A percentile compares a stretch with the other conserved stretches of the same genome.
Evolutionary conservation across 2,888 invertebrate species (phyloP).

Genomic region (Meteorus cinctellus): DNA sequence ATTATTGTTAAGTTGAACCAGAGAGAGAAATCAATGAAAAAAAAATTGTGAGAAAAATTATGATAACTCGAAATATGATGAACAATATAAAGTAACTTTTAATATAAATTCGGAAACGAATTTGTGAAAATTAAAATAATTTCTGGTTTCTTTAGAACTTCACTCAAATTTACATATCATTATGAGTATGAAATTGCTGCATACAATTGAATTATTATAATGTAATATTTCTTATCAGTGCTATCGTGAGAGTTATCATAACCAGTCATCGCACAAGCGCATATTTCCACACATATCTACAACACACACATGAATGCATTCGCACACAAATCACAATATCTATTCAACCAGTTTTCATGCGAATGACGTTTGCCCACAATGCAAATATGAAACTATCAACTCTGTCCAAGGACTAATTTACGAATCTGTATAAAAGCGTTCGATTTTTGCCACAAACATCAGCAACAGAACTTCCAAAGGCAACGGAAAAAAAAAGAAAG

Average conservation of each 20-base stretch:
- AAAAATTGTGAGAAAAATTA: no score
- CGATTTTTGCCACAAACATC: neutral
- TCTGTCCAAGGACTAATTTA: neutral
- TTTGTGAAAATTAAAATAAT: no score
- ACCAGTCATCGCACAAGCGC: neutral
- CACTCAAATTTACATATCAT: no score
- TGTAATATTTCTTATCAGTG: neutral
- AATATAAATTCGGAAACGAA: no score
- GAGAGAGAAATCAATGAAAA: no score
- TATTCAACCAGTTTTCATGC: constrained; percentile 9
- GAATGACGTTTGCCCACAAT: neutral
- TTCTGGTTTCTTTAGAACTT: no score
- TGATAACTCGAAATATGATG: no score
- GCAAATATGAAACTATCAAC: neutral
- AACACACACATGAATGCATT: neutral
- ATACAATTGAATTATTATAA: neutral
- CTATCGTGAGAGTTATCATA: neutral
- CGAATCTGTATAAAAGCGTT: neutral
- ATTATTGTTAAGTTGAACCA: no score
- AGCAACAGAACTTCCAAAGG: neutral
- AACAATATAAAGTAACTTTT: no score
- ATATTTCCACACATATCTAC: neutral
- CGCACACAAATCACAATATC: neutral
- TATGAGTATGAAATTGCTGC: no score
- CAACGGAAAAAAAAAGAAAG: neutral